Conservation (phyloP, 2,113 vertebrate genomes). For the Apeltes quadracus region DNA sequence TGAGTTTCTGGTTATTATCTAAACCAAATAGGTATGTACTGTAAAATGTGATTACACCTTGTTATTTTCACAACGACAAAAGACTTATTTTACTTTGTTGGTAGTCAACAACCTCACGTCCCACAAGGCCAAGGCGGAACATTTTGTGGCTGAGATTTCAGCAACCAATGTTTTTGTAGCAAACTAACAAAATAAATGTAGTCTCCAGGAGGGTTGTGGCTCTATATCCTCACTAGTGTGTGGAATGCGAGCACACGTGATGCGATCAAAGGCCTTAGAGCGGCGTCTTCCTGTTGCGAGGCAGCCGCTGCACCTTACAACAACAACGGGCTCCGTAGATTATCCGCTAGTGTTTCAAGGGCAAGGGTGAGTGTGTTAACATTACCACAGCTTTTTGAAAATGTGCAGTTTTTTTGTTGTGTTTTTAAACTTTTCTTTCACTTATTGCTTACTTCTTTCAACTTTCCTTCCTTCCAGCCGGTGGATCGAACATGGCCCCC, state of each 20-base stretch:
- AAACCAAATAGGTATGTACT: not conserved
- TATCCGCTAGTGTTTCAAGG: slow-evolving; percentile 14
- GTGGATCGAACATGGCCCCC: slow-evolving; percentile 69
- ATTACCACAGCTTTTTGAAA: slow-evolving; percentile 2
- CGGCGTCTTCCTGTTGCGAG: slow-evolving; percentile 25
- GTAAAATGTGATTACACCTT: not conserved
- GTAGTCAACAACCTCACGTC: not conserved
- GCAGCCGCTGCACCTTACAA: slow-evolving; percentile 15
- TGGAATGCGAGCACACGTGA: slow-evolving; percentile 48
- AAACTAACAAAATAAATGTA: not conserved
- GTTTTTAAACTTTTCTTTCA: not conserved
- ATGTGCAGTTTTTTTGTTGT: slow-evolving; percentile 12
- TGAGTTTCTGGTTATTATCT: not conserved
- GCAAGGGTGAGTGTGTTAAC: slow-evolving; percentile 46
- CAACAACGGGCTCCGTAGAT: slow-evolving; percentile 19
- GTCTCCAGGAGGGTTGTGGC: not conserved
- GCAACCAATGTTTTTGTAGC: not conserved
- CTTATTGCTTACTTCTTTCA: slow-evolving; percentile 31
- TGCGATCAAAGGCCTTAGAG: slow-evolving; percentile 61
- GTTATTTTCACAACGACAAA: not conserved
- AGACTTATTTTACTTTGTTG: not conserved
- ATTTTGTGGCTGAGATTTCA: not conserved
- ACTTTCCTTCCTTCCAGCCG: slow-evolving; percentile 35
- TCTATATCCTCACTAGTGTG: slow-evolving; percentile 27
- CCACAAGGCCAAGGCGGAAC: not conserved